Base-by-base conservation (phyloP, 1,140 invertebrate genomes). In the Drosophila malerkotliana region DNA sequence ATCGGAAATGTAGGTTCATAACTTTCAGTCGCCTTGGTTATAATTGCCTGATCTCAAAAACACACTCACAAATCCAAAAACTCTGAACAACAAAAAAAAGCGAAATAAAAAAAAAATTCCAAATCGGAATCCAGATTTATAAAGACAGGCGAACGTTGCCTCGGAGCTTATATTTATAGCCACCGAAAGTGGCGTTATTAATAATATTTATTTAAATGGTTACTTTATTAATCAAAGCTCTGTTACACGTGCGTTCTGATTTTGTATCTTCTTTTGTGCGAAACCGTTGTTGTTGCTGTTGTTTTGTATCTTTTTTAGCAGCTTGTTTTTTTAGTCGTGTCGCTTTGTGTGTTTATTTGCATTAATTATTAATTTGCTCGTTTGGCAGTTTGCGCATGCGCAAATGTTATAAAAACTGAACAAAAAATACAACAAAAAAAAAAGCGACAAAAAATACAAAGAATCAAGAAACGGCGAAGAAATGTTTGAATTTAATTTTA, bases 321-420 rank as follows among this genome's bases (percentile, higher is more conserved):
- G 47, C 45, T 69, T 26, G 64, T 58, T 30, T 28, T 58, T 71
- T 55, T 52, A 63, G 59, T 56, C 53, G 68, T 58, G 61, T 88
- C 67, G 72, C 71, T 78, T 73, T 74, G 60, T 78, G 66, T 69
- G 72, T 83, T 88, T 88, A 83, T 89, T 88, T 88, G 83, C 83
- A 88, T 88, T 88, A 83, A 88, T 88, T 88, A 88, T 83, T 88
- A 88, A 88, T 88, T 88, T 88, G 83, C 79, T 83, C 83, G 79
- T 87, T 87, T 87, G 79, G 66, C 75, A 83, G 83, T 76, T 88
- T 76, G 83, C 83, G 79, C 83, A 87, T 87, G 83, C 79, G 83
- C 79, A 79, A 87, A 87, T 79, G 83, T 48, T 76, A 76, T 76
- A 77, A 69, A 78, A 71, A 62, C 51, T 26, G 3, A 56, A 56